phyloP scores from a whole-genome alignment of 1,140 invertebrate genomes.

The Zophobas atratus region DNA sequence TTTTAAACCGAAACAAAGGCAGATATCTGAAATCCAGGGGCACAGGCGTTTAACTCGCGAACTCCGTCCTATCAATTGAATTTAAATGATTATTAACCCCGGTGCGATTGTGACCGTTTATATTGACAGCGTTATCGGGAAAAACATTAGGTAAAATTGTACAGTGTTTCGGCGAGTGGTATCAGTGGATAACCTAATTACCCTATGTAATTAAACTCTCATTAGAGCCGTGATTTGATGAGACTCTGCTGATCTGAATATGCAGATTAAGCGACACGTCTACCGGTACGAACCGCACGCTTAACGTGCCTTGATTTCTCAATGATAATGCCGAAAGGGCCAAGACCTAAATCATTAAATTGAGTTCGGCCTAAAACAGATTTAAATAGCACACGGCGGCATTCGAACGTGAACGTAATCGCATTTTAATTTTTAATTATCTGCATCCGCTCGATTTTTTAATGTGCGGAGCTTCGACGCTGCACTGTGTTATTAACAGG shows the following conservation, averaged over 20 bases:
- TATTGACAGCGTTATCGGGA: background rate
- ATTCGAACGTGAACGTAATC: slow-evolving; percentile 28
- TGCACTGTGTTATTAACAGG: background rate
- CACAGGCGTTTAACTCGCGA: no score
- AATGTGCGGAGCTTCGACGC: background rate
- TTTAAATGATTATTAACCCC: background rate
- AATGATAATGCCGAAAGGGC: slow-evolving; percentile 49
- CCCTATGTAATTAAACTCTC: slow-evolving; percentile 57
- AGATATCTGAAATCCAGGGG: no score
- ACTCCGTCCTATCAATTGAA: background rate
- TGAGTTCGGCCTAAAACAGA: slow-evolving; percentile 29
- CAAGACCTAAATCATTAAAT: slow-evolving; percentile 32
- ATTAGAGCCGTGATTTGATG: slow-evolving; percentile 55
- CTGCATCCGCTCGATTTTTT: slow-evolving; percentile 14
- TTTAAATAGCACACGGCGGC: slow-evolving; percentile 23
- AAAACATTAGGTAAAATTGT: slow-evolving; percentile 10
- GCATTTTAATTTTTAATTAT: slow-evolving; percentile 42
- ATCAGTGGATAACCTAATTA: slow-evolving; percentile 54
- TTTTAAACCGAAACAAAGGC: no score
- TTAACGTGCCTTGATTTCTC: slow-evolving; percentile 58
- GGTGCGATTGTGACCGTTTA: background rate
- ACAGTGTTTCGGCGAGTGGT: slow-evolving; percentile 13
- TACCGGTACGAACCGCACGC: slow-evolving; percentile 54
- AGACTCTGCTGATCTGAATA: slow-evolving; percentile 56
- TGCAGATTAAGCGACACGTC: slow-evolving; percentile 57